Base-by-base conservation (phyloP, 2,113 vertebrate genomes). In the Pungitius pungitius region DNA sequence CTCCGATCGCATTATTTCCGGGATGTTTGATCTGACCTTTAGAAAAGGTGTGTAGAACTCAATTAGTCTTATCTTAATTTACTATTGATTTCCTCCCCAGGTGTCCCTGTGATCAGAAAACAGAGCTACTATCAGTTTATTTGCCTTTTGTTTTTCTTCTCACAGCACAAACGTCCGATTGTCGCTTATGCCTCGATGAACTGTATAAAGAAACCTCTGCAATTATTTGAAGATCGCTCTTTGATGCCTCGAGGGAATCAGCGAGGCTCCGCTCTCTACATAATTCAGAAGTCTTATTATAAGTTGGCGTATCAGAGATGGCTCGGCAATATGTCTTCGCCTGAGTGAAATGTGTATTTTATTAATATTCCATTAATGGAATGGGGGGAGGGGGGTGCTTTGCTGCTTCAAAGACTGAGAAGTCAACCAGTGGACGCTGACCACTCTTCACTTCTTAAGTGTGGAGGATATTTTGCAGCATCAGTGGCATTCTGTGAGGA, bases 271-370 rank as follows among this genome's bases (percentile, higher is more conserved):
- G 66, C 87, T 78, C 75, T 78, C 82, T 85, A 63, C 88, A 92
- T 92, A 87, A 90, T 92, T 91, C 81, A 90, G 59, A 85, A 87
- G 51, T 82, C 78, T 85, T 89, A 82, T 90, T 91, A 88, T 56
- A 87, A 80, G 84, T 82, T 83, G 88, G 87, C 87, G 89, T 76
- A 89, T 85, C 79, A 78, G 79, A 65, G 63, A 82, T 62, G 75
- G 77, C 62, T n/a, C 13, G 58, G 85, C 75, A 68, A 90, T 90
- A 85, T 14, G 79, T 92, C 89, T 78, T 64, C 75, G 80, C 83
- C 87, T 8, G 47, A 55, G 57, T 87, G 82, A 89, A 88, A 88
- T 64, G 88, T 87, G 78, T 24, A 52, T 84, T 87, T 90, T 90
- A 89, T 90, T 91, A 88, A 91, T 89, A 59, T 65, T 87, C 75